Base-by-base conservation (phyloP, 2,113 vertebrate genomes). In the Bolborhynchus lineola region DNA sequence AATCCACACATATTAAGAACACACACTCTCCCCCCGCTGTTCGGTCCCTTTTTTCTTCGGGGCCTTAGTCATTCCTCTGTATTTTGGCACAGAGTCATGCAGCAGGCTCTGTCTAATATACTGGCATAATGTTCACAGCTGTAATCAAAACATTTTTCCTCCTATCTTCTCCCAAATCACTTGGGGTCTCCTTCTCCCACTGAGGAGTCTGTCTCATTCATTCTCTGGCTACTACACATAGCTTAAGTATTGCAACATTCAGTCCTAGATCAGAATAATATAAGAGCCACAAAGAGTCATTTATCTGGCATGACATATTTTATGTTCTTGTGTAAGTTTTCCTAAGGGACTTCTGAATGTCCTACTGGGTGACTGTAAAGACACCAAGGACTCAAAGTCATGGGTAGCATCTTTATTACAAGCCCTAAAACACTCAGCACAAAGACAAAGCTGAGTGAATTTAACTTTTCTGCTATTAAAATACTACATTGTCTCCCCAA, bases 381-480 rank as follows among this genome's bases (percentile, higher is more conserved):
- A 83, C 52, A 92, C 60, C 69, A 90, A 72, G 47, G 82, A 91
- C 96, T 96, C 90, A 82, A 53, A 96, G 71, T 80, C 72, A 75
- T 16, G n/a, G 42, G 46, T 92, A 79, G 92, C 88, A 47, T 97
- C 89, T 93, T 94, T 86, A 83, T 96, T 96, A 82, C 52, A 92
- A 47, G 57, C 60, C 41, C 25, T 97, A 65, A 90, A 96, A 88
- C 23, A 62, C 76, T 90, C 72, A 88, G 60, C 47, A 64, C 62
- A 92, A 86, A 97, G 94, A 90, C 79, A 97, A 90, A 87, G 46
- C 72, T 64, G 33, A 95, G 44, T 52, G 71, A 92, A 81, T 72
- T 93, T 68, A 94, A 72, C 63, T 92, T 93, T 85, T 86, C 63
- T 71, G 62, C 91, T 96, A 95, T n/a, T 13, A 21, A 41, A 53